phyloP scores from a whole-genome alignment of 2,888 invertebrate genomes.

The Campoplex nolae region DNA sequence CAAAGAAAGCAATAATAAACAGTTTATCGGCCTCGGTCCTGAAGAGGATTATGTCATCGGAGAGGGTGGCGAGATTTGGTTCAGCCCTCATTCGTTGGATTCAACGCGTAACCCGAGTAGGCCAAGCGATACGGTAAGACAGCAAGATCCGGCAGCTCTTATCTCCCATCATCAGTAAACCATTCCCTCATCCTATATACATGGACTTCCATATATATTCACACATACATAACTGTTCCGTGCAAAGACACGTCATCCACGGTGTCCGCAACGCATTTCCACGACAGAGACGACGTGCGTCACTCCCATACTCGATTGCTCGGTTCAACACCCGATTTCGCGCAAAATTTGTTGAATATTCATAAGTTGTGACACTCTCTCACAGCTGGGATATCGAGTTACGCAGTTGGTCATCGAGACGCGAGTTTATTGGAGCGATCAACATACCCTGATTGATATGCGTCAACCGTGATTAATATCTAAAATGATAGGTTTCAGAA shows the following conservation, averaged over 20 bases:
- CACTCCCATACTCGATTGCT: conserved; percentile 27
- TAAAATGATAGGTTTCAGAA: background rate
- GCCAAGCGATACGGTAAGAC: conserved; percentile 72
- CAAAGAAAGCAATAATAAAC: conserved; percentile 79
- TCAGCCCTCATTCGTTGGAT: conserved; percentile 44
- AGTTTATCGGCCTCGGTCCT: conserved; percentile 77
- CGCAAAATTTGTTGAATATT: conserved; percentile 75
- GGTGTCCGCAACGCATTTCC: conserved; percentile 13
- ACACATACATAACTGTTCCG: background rate
- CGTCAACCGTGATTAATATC: conserved; percentile 14
- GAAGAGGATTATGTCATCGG: conserved; percentile 76
- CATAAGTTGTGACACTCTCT: conserved; percentile 72
- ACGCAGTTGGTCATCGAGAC: conserved; percentile 45
- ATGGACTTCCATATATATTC: background rate
- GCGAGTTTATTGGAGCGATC: conserved; percentile 47
- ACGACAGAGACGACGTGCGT: conserved; percentile 41
- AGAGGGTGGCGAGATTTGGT: conserved; percentile 1
- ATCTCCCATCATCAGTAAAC: conserved; percentile 71
- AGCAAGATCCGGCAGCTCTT: conserved; percentile 70
- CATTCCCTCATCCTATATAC: conserved; percentile 6
- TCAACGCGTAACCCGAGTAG: conserved; percentile 73
- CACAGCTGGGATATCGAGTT: conserved; percentile 57
- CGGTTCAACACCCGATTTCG: conserved; percentile 57
- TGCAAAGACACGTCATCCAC: conserved; percentile 17
- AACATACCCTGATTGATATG: conserved; percentile 47